These are phyloP conservation scores for Gobionotothen gibberifrons DNA, from an alignment of 2,797 vertebrate genomes.

Conservation along the genomic window DNA sequence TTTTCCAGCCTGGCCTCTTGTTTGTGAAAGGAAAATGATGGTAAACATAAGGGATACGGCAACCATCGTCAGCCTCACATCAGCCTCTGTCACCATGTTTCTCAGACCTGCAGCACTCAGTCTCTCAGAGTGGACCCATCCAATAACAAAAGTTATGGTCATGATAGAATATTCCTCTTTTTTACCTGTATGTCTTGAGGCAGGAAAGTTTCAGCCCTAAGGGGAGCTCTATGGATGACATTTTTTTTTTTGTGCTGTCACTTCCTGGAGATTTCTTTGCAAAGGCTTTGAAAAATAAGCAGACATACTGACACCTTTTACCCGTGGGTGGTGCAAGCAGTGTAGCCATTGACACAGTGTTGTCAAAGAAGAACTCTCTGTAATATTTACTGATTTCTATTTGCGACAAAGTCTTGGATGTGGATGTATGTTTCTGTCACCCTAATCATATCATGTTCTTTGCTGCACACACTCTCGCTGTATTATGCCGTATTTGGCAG, in stretches of 20 bases:
- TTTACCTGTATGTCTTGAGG: constrained; percentile 22
- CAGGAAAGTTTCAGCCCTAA: constrained; percentile 37
- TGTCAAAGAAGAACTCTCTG: constrained; percentile 46
- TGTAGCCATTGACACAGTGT: constrained; percentile 50
- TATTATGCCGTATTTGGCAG: constrained; percentile 63
- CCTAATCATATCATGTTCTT: constrained; percentile 59
- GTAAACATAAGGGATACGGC: constrained; percentile 82
- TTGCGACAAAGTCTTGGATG: constrained; percentile 50
- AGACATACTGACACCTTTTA: constrained; percentile 58
- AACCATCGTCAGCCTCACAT: constrained; percentile 73
- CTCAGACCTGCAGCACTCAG: constrained; percentile 52
- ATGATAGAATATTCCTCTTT: constrained; percentile 4
- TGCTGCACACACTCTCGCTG: constrained; percentile 31
- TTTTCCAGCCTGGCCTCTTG: constrained; percentile 69
- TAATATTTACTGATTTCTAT: constrained; percentile 57
- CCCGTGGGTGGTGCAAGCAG: constrained; percentile 51
- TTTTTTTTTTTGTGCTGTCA: constrained; percentile 55
- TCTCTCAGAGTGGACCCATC: constrained; percentile 33
- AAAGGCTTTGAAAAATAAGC: constrained; percentile 27
- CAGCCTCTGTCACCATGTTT: constrained; percentile 55
- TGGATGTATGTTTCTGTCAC: constrained; percentile 55
- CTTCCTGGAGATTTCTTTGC: constrained; percentile 30
- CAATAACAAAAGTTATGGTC: constrained; percentile 11
- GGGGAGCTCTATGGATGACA: constrained; percentile 31
- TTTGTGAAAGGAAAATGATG: constrained; percentile 76